Base-by-base conservation (phyloP, 2,797 vertebrate species). In the Coregonus sp. region DNA sequence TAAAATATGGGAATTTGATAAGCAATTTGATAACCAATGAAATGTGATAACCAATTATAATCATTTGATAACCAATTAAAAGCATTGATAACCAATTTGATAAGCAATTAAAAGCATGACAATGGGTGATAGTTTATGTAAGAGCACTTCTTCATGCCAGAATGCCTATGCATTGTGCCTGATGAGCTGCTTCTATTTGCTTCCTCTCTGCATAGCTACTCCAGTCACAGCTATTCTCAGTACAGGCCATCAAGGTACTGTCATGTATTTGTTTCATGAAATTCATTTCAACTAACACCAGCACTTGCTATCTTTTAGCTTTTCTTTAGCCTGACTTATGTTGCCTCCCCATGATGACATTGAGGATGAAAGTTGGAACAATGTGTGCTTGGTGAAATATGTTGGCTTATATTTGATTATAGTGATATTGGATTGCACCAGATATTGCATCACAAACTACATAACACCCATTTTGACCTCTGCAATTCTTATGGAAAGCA, bases 151-250 rank as follows among this genome's bases (percentile, higher is more conserved):
- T 70, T 74, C 65, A 78, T 74, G 25, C 47, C n/a, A 35, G 40
- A 29, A 15, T 6, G 47, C 69, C 35, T 61, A 70, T 29, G 67
- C 87, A 80, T 61, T 35, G n/a, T 90, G 90, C 93, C 93, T 93
- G 59, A 84, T 87, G 47, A 83, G 73, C 90, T 92, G 88, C 76
- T 90, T 93, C 93, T 94, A 73, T 95, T 92, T 96, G 94, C 94
- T 93, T 90, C 94, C 91, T 94, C 89, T 94, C 94, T 94, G 79
- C 85, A 79, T 81, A 91, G 87, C 79, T 79, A 80, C 75, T 84
- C 84, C 82, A 78, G 80, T 76, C 81, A 87, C 86, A 91, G 89
- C 84, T 88, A 84, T 85, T 90, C 86, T 84, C 84, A 88, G 78
- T 87, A 89, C 89, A 92, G 86, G 81, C 78, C 84, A 56, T 37